Conservation (phyloP, 2,888 invertebrate species). For the Phyllotreta cruciferae region DNA sequence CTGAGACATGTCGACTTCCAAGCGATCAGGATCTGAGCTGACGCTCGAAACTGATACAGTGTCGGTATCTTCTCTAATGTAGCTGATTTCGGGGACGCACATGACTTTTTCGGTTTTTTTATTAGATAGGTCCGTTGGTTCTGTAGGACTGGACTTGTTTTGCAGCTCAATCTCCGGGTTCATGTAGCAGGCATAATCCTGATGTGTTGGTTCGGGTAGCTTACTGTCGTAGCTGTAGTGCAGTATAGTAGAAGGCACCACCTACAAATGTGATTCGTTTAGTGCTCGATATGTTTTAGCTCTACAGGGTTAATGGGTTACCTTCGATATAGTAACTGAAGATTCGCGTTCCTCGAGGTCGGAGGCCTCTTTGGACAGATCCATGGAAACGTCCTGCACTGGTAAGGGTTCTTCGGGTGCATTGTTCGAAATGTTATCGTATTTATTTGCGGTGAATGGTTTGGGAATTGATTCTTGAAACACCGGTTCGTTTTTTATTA, state of each 20-base stretch:
- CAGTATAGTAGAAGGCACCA: constrained; percentile 39
- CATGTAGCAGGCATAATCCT: constrained; percentile 18
- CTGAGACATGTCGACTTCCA: constrained; percentile 74
- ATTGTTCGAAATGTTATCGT: constrained; percentile 5
- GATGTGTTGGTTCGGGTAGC: background rate
- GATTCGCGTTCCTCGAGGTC: constrained; percentile 35
- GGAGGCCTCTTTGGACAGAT: constrained; percentile 11
- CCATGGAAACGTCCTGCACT: constrained; percentile 16
- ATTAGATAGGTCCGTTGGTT: constrained; percentile 59
- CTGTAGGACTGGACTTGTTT: constrained; percentile 25
- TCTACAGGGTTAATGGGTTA: too few relatives aligned
- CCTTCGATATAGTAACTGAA: constrained; percentile 23
- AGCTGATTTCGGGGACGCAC: constrained; percentile 58
- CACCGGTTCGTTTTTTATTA: constrained; percentile 40
- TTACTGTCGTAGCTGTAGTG: constrained; percentile 37
- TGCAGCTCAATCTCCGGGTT: constrained; percentile 6
- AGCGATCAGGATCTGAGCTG: constrained; percentile 76
- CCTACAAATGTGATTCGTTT: constrained; percentile 33
- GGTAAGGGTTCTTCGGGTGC: background rate
- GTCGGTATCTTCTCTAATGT: constrained; percentile 56
- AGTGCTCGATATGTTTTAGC: too few relatives aligned
- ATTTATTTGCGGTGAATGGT: background rate
- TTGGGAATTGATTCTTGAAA: constrained; percentile 32
- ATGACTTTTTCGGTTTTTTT: constrained; percentile 57
- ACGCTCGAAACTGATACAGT: constrained; percentile 66